These are phyloP conservation scores for Scotopteryx bipunctaria DNA, from an alignment of 2,888 invertebrate genomes.

Conservation along the genomic window DNA sequence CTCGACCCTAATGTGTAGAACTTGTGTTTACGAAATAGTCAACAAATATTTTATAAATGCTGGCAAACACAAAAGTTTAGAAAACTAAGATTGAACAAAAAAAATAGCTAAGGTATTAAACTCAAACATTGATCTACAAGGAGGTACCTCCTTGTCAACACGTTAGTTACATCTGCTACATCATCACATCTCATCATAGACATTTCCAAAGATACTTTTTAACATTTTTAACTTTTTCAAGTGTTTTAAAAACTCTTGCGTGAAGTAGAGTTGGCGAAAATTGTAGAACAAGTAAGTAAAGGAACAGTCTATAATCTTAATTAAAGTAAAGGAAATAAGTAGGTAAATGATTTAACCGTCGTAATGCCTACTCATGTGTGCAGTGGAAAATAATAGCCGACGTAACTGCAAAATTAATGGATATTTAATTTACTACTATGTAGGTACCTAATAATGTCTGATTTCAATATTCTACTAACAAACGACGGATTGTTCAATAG, in stretches of 20 bases:
- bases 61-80: no score
- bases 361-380: conserved; percentile 38
- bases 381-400: conserved; percentile 14
- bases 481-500: no score
- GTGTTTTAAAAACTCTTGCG: neutral
- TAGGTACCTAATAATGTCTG: neutral
- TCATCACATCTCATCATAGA: no score
- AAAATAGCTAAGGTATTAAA: no score
- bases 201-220: no score
- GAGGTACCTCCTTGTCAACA: no score
- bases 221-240: no score
- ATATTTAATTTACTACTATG: conserved; percentile 15
- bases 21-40: conserved; percentile 11
- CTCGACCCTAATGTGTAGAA: conserved; percentile 14
- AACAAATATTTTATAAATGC: no score
- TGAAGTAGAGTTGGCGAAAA: neutral
- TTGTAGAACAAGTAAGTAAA: neutral
- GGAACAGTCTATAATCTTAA: neutral
- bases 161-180: no score
- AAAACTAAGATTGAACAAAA: no score
- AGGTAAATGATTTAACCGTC: conserved; percentile 23
- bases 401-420: conserved; percentile 34
- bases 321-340: conserved; percentile 10
- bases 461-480: no score
- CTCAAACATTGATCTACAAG: no score